phyloP scores from a whole-genome alignment of 1,140 invertebrate species.

The Nymphalis io region DNA sequence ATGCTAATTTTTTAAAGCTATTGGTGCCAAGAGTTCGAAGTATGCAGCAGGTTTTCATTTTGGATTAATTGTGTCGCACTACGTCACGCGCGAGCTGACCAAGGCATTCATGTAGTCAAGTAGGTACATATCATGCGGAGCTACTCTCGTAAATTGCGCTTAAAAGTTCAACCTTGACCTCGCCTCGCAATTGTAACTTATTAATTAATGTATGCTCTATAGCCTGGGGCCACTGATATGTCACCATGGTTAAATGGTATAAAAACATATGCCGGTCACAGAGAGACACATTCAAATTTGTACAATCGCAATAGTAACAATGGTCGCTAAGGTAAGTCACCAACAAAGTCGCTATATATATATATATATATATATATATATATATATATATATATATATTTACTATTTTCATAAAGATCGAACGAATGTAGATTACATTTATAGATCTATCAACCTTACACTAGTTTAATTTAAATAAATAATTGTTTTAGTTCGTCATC shows the following conservation, averaged over 20 bases:
- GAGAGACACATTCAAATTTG: conserved; percentile 33
- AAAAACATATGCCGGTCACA: conserved; percentile 27
- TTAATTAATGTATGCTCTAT: conserved; percentile 37
- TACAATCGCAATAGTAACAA: conserved; percentile 17
- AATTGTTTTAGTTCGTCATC: conserved; percentile 40
- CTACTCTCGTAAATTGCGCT: conserved; percentile 29
- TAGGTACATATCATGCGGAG: conserved; percentile 17
- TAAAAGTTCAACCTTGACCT: conserved; percentile 34
- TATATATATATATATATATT: not conserved
- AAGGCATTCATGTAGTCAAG: conserved; percentile 6
- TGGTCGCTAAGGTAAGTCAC: conserved; percentile 26
- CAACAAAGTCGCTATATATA: not conserved
- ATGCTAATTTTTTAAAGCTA: not conserved
- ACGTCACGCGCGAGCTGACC: conserved; percentile 6
- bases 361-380: not conserved
- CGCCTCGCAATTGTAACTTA: conserved; percentile 25
- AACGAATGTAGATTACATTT: not conserved
- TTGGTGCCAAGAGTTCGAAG: not conserved
- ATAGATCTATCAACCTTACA: not conserved
- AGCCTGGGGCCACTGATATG: conserved; percentile 28
- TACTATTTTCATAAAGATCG: not conserved
- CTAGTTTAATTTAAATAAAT: not conserved
- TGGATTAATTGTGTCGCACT: conserved; percentile 4
- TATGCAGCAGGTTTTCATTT: conserved; percentile 4
- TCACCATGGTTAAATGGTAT: conserved; percentile 33